These are phyloP conservation scores for Andricus curvator DNA, from an alignment of 2,888 invertebrate species.

Conservation along the genomic window DNA sequence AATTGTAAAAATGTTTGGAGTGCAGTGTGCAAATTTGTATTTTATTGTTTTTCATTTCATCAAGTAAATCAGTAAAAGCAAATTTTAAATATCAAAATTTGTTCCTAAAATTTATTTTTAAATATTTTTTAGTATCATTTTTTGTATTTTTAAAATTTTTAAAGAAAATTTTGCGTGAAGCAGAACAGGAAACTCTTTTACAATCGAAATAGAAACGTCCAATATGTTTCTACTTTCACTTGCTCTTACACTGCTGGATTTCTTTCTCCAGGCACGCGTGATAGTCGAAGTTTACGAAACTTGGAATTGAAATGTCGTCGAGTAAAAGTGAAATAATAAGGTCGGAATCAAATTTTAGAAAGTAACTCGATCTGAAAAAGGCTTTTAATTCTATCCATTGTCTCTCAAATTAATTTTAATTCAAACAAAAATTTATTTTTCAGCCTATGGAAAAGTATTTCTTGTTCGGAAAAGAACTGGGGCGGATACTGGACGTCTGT, in stretches of 20 bases:
- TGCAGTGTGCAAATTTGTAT: not conserved
- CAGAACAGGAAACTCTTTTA: conserved; percentile 23
- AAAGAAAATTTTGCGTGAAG: conserved; percentile 28
- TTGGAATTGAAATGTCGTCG: conserved; percentile 20
- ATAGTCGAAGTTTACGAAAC: conserved; percentile 33
- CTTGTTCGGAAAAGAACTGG: conserved; percentile 95
- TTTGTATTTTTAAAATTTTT: not conserved
- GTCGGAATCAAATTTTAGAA: conserved; percentile 9
- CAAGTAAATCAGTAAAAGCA: too few relatives aligned
- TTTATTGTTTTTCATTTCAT: not conserved
- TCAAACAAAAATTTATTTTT: conserved; percentile 66
- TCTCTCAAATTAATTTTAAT: not conserved
- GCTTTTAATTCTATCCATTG: not conserved
- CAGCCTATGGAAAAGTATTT: conserved; percentile 98
- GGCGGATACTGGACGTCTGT: conserved; percentile 91
- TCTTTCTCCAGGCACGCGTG: conserved; percentile 34
- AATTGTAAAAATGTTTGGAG: conserved; percentile 7
- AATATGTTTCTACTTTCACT: conserved; percentile 40
- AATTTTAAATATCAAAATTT: too few relatives aligned
- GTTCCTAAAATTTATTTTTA: not conserved
- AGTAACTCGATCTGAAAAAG: not conserved
- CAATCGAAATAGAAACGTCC: conserved; percentile 34
- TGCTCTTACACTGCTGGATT: conserved; percentile 33
- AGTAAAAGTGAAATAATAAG: conserved; percentile 10
- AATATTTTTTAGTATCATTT: not conserved